phyloP scores from a whole-genome alignment of 2,113 vertebrate genomes.

The Chlamydotis undulata region DNA sequence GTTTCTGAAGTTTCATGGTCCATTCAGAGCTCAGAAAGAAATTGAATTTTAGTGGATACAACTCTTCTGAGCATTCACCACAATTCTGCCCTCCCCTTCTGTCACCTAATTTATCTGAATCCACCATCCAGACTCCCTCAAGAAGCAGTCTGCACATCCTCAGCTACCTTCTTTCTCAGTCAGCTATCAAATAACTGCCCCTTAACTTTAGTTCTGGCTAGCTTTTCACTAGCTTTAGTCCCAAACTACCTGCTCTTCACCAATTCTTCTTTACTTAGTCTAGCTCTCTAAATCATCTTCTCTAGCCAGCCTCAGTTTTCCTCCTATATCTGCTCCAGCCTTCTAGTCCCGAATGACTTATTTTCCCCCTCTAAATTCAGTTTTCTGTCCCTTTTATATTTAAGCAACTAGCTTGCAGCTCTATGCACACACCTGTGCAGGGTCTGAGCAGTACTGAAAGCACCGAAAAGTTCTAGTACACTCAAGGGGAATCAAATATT shows the following conservation, averaged over 20 bases:
- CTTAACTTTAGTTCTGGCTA: background rate
- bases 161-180: background rate
- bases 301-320: background rate
- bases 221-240: background rate
- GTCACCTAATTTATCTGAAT: background rate
- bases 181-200: background rate
- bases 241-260: background rate
- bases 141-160: background rate
- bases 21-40: background rate
- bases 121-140: background rate
- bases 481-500: background rate
- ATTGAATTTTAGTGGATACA: background rate
- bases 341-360: rapidly evolving
- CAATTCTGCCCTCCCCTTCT: background rate
- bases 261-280: background rate
- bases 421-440: background rate
- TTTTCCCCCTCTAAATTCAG: background rate
- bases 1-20: background rate
- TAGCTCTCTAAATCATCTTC: background rate
- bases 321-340: background rate
- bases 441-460: background rate
- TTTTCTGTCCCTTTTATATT: background rate
- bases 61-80: background rate
- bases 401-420: background rate
- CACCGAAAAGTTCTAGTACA: background rate